Conservation (phyloP, 2,113 vertebrate genomes). For the Mirza zaza region DNA sequence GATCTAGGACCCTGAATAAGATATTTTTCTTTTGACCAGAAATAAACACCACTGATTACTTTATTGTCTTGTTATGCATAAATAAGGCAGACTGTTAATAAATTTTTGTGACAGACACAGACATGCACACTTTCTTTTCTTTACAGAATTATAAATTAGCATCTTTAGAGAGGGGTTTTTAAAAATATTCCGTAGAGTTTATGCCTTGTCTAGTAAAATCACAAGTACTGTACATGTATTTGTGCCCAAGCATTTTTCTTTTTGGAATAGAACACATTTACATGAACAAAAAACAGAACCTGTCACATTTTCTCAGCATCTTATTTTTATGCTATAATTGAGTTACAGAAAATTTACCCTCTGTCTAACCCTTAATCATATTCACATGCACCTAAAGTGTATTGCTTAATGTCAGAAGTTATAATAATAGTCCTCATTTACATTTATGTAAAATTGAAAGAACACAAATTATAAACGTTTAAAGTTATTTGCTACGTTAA, state of each 20-base stretch:
- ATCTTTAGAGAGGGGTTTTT: slow-evolving; percentile 40
- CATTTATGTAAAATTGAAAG: slow-evolving; percentile 57
- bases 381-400: slow-evolving; percentile 64
- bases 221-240: slow-evolving; percentile 62
- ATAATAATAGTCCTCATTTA: slow-evolving; percentile 70
- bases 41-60: slow-evolving; percentile 69
- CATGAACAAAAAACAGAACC: slow-evolving; percentile 65
- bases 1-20: slow-evolving; percentile 29
- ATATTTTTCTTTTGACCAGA: slow-evolving; percentile 61
- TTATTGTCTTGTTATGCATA: slow-evolving; percentile 72
- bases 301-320: slow-evolving; percentile 63
- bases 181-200: slow-evolving; percentile 69
- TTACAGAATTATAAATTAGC: slow-evolving; percentile 71
- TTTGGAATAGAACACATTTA: slow-evolving; percentile 68
- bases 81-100: slow-evolving; percentile 64
- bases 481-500: slow-evolving; percentile 67
- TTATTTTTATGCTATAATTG: slow-evolving; percentile 76
- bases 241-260: slow-evolving; percentile 68
- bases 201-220: slow-evolving; percentile 70
- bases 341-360: slow-evolving; percentile 63
- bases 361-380: slow-evolving; percentile 70
- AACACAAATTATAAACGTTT: slow-evolving; percentile 53
- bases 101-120: slow-evolving; percentile 61
- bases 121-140: slow-evolving; percentile 31
- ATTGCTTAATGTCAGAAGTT: slow-evolving; percentile 69